These are phyloP conservation scores for Lasioglossum morio DNA, from an alignment of 2,888 invertebrate genomes.

Conservation along the genomic window DNA sequence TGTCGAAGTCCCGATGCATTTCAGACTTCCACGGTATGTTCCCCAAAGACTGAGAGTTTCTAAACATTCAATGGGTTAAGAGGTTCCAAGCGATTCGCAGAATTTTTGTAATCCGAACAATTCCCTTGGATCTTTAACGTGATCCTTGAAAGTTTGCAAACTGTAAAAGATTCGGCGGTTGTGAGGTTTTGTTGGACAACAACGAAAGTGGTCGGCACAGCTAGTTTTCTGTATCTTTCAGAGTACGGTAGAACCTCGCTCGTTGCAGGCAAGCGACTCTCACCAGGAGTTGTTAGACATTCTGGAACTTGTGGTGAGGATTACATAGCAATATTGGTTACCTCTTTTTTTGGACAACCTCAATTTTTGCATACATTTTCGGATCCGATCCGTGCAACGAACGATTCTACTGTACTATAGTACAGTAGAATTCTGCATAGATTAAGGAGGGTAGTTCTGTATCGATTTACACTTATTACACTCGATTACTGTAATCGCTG, in stretches of 20 bases:
- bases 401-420: background rate
- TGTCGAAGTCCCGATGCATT: background rate
- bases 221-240: background rate
- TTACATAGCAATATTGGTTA: background rate
- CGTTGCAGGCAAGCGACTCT: background rate
- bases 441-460: background rate
- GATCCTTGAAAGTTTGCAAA: background rate
- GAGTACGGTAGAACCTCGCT: background rate
- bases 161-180: background rate
- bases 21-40: conserved; percentile 6
- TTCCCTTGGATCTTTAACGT: background rate
- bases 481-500: background rate
- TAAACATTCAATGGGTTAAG: background rate
- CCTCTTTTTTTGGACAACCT: background rate
- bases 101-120: background rate
- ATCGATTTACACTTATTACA: background rate
- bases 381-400: background rate
- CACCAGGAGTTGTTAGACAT: background rate
- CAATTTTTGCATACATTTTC: background rate
- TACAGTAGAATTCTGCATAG: background rate
- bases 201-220: background rate
- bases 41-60: background rate
- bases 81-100: background rate
- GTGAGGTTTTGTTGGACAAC: background rate
- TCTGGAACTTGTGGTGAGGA: background rate